Evolutionary conservation across 2,797 vertebrate species (phyloP).

Genomic region (Rhinichthys osculus): DNA sequence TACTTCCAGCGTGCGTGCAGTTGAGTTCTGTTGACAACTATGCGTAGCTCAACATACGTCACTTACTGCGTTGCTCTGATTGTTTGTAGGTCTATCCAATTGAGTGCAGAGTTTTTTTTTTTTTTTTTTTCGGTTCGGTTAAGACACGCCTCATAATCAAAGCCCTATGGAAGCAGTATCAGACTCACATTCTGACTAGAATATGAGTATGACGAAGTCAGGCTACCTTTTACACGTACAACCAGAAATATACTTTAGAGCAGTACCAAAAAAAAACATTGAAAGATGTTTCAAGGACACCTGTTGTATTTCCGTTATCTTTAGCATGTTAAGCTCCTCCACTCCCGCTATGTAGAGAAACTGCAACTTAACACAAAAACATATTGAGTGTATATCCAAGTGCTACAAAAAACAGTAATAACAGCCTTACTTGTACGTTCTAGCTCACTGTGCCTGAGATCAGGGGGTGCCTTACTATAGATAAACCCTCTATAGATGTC

Average conservation of each 20-base stretch:
- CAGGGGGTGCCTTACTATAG: constrained; percentile 84
- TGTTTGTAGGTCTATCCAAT: too few species aligned
- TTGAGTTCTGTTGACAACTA: too few species aligned
- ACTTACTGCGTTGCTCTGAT: too few species aligned
- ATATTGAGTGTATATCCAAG: background rate
- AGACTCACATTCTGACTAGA: too few species aligned
- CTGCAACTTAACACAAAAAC: background rate
- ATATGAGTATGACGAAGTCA: too few species aligned
- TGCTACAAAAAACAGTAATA: background rate
- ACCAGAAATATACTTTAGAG: background rate
- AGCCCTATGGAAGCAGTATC: too few species aligned
- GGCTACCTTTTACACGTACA: background rate
- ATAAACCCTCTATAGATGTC: constrained; percentile 81
- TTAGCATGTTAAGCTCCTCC: background rate
- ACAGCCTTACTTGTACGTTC: constrained; percentile 15
- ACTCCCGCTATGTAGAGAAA: background rate
- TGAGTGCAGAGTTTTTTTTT: too few species aligned
- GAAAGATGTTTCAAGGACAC: background rate
- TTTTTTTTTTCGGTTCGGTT: too few species aligned
- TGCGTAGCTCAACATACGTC: too few species aligned
- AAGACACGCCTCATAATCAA: too few species aligned
- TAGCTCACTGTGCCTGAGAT: constrained; percentile 70
- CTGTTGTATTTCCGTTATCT: background rate
- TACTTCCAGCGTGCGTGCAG: too few species aligned
- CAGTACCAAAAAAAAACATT: background rate